Conservation (phyloP, 2,888 invertebrate genomes). For the Pristionchus exspectatus region DNA sequence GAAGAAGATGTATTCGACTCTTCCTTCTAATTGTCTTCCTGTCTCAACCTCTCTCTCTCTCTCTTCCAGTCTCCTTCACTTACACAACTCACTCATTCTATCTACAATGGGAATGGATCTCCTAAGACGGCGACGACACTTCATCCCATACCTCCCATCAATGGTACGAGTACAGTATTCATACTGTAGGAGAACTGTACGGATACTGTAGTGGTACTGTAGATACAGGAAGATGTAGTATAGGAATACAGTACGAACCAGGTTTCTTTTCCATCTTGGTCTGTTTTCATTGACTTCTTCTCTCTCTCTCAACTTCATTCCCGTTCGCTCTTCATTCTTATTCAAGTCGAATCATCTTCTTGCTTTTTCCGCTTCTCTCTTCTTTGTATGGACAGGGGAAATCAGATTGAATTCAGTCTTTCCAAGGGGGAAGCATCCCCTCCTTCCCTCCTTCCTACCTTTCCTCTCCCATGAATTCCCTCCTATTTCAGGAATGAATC, state of each 20-base stretch:
- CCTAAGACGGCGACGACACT: slow-evolving; percentile 31
- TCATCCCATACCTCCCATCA: slow-evolving; percentile 35
- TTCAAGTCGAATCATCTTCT: slow-evolving; percentile 39
- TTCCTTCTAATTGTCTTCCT: slow-evolving; percentile 46
- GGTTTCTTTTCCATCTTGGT: slow-evolving; percentile 9
- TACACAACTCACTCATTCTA: slow-evolving; percentile 22
- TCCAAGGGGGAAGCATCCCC: background rate
- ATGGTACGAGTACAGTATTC: background rate
- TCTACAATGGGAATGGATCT: slow-evolving; percentile 9
- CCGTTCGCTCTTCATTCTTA: slow-evolving; percentile 39
- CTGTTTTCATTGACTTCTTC: slow-evolving; percentile 19
- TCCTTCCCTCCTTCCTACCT: background rate
- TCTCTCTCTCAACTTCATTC: slow-evolving; percentile 30
- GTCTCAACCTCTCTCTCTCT: background rate
- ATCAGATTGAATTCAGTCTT: slow-evolving; percentile 24
- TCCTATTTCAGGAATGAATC: slow-evolving; percentile 49
- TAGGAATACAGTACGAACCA: background rate
- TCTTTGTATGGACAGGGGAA: slow-evolving; percentile 30
- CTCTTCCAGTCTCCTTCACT: slow-evolving; percentile 30
- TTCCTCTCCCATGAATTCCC: background rate
- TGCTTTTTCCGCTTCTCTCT: slow-evolving; percentile 39
- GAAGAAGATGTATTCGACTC: slow-evolving; percentile 3
- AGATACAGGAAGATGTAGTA: background rate
- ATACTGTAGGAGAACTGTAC: background rate
- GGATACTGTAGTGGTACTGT: background rate